Base-by-base conservation (phyloP, 2,888 invertebrate species). In the Pilophorus perplexus region DNA sequence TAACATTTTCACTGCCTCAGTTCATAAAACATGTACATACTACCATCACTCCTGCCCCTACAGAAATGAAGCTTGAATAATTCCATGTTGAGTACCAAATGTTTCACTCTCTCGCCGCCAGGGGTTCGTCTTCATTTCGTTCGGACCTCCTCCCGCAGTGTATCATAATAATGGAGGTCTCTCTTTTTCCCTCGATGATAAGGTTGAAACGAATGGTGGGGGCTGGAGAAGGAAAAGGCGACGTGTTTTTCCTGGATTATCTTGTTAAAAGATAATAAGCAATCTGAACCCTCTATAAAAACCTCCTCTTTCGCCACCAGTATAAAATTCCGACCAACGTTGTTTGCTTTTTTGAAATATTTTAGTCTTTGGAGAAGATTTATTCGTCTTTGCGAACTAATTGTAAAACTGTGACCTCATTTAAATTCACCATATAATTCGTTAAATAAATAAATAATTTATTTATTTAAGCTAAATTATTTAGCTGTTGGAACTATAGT, bases 31-130 rank as follows among this genome's bases (percentile, higher is more conserved):
- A 16, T 27, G 52, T 52, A 52, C 18, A 18, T n/a, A n/a, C n/a
- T n/a, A 18, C 28, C 14, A 52, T 28, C 33, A 28, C 52, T 48
- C 52, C n/a, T n/a, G n/a, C n/a, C n/a, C 28, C 33, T 16, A 16
- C 52, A 52, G 33, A 25, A 52, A 52, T 52, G 28, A 27, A 28
- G 28, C 27, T 28, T 52, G 52, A 52, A 52, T 52, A 52, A 52
- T 52, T 52, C 52, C 18, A 18, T 16, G 16, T 28, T 4, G 28
- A 18, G 27, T 44, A 14, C 23, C 12, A 22, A 12, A 22, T 25
- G 25, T 20, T 10, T 3, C 44, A 12, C 2, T 20, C 2, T 1
- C 42, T 10, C 2, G 3, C 46, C 22, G 16, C 42, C n/a, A n/a
- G n/a, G n/a, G 46, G 25, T 48, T 16, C 28, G 27, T 2, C 50